phyloP scores from a whole-genome alignment of 2,888 invertebrate species.

The Limenitis arthemis region DNA sequence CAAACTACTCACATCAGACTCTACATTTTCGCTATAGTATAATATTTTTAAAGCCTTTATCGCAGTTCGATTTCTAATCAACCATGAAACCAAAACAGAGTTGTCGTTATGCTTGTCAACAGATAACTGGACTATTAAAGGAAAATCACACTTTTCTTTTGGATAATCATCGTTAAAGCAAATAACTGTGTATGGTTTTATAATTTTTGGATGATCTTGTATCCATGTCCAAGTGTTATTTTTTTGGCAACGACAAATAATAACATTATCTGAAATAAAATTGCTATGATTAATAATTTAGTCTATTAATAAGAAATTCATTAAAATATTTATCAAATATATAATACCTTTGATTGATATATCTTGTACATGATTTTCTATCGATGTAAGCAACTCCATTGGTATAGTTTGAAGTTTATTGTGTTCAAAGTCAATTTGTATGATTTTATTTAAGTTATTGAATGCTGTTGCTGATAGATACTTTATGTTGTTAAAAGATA shows the following conservation, averaged over 20 bases:
- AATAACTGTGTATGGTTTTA: slow-evolving; percentile 47
- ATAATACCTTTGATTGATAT: slow-evolving; percentile 83
- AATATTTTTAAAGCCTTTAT: slow-evolving; percentile 88
- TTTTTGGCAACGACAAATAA: slow-evolving; percentile 91
- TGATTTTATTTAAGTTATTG: slow-evolving; percentile 81
- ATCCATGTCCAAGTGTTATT: slow-evolving; percentile 96
- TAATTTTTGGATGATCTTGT: slow-evolving; percentile 81
- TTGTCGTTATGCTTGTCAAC: slow-evolving; percentile 90
- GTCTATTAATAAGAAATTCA: not conserved
- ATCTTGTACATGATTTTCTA: slow-evolving; percentile 87
- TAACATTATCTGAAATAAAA: slow-evolving; percentile 81
- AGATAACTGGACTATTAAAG: slow-evolving; percentile 85
- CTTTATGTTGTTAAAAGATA: slow-evolving; percentile 88
- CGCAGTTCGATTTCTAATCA: slow-evolving; percentile 88
- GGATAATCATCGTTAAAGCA: slow-evolving; percentile 59
- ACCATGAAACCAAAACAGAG: slow-evolving; percentile 90
- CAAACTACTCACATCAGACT: slow-evolving; percentile 20
- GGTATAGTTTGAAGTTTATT: slow-evolving; percentile 88
- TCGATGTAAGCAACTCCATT: slow-evolving; percentile 81
- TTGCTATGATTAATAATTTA: not conserved
- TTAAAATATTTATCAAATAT: not conserved
- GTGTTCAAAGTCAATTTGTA: slow-evolving; percentile 83
- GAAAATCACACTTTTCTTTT: slow-evolving; percentile 71
- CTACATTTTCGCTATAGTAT: slow-evolving; percentile 73
- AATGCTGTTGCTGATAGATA: slow-evolving; percentile 86